Evolutionary conservation across 2,797 vertebrate genomes (phyloP).

Genomic region (Nothura maculosa): DNA sequence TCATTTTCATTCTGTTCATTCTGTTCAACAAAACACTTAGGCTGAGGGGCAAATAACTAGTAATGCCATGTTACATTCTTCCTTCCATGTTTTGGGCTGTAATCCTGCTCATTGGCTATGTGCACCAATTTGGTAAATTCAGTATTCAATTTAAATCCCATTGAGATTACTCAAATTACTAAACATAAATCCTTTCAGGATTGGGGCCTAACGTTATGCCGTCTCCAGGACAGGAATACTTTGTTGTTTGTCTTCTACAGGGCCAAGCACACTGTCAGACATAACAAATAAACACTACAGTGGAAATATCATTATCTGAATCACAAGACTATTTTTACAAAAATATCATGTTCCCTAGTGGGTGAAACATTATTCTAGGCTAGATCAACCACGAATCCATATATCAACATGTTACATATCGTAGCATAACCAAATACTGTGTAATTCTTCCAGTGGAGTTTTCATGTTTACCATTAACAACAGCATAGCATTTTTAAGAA

Average conservation of each 20-base stretch:
- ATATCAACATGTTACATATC: not conserved
- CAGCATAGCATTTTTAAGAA: not conserved
- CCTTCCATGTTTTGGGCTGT: not conserved
- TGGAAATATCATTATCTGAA: slow-evolving; percentile 62
- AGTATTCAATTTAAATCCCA: slow-evolving; percentile 33
- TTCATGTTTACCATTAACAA: not conserved
- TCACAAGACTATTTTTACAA: slow-evolving; percentile 25
- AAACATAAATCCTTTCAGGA: slow-evolving; percentile 53
- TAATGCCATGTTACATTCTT: not conserved
- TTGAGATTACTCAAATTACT: slow-evolving; percentile 17
- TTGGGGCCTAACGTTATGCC: not conserved
- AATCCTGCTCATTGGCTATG: not conserved
- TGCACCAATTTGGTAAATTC: slow-evolving; percentile 24
- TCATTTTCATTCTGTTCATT: not conserved
- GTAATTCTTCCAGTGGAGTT: slow-evolving; percentile 1
- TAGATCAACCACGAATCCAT: not conserved
- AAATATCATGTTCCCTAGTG: slow-evolving; percentile 29
- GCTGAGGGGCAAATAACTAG: not conserved
- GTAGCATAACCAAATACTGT: not conserved
- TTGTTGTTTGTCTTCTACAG: slow-evolving; percentile 34
- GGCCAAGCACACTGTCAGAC: slow-evolving; percentile 38
- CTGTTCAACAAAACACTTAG: not conserved
- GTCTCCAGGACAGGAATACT: slow-evolving; percentile 22
- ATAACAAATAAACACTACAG: slow-evolving; percentile 59
- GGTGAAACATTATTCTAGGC: slow-evolving; percentile 21